These are phyloP conservation scores for Lathamus discolor DNA, from an alignment of 2,113 vertebrate genomes.

Conservation along the genomic window DNA sequence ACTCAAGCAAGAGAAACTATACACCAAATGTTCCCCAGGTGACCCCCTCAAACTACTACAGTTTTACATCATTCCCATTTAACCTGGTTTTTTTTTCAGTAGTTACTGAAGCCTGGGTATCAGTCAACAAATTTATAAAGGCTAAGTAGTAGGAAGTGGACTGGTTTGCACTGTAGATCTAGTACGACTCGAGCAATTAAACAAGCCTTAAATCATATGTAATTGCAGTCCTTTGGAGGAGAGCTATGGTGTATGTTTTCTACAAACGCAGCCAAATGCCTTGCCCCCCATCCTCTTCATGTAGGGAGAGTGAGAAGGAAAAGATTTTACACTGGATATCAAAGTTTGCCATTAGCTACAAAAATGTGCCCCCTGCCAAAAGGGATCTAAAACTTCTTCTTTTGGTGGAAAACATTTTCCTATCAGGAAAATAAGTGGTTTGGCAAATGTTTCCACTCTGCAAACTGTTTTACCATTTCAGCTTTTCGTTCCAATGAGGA, in stretches of 20 bases:
- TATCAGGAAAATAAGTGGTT: background rate
- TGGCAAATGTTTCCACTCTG: background rate
- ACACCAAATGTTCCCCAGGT: background rate
- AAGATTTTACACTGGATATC: background rate
- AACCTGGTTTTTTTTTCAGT: background rate
- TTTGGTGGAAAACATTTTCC: background rate
- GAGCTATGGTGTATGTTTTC: background rate
- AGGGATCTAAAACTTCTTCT: background rate
- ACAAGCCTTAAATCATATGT: background rate
- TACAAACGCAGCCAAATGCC: background rate
- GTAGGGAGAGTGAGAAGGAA: background rate
- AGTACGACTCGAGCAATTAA: background rate
- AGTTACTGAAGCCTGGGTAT: background rate
- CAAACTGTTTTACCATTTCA: background rate
- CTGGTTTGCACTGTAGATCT: background rate
- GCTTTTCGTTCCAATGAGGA: background rate
- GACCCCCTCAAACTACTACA: background rate
- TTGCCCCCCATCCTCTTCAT: background rate
- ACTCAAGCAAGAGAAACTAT: background rate
- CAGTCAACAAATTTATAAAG: background rate
- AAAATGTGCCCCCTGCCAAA: background rate
- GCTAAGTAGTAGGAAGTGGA: background rate
- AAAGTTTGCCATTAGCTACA: background rate
- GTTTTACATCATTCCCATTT: background rate
- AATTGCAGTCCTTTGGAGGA: constrained; percentile 5